Evolutionary conservation across 1,140 invertebrate genomes (phyloP), one percentile per base, ranked within the genome.

Genomic region (Oscheius sp.): DNA sequence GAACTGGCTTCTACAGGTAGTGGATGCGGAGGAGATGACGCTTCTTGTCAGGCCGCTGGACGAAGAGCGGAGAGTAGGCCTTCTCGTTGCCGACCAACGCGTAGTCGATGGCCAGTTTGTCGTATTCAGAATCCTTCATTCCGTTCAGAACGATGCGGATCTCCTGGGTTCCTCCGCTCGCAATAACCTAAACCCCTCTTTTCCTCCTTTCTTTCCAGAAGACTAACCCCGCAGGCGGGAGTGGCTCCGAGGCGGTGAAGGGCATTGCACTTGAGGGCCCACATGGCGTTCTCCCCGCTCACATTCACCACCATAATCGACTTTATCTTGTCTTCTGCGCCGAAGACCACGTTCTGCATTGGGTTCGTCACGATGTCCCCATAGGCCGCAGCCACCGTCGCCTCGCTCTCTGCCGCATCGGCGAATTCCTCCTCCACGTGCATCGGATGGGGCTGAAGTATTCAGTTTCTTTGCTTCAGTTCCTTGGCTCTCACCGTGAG

Each of bases 51-150:
- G 49, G 7, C 23, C 49, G 7, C 15, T 23, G 7, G 7, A 23
- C 23, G 49, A 55, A 55, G 49, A 4, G 4, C 49, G 49, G 49
- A 23, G 15, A 7, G 23, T 55, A 55, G 49, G 7, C 49, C 7
- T 4, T 7, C 15, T 55, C 7, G 15, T 7, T 7, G 7, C 28
- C 49, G 49, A 55, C 49, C 7, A 55, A 26, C 7, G 49, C 49
- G 23, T 55, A 55, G 23, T 55, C 49, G 49, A 55, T 55, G 49
- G 49, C 49, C 49, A 55, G 49, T 26, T 55, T 55, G 49, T 55
- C 49, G 7, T 26, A 7, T 15, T 55, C 7, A 7, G 7, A 15
- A 26, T 13, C 23, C 4, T 26, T 23, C 49, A 13, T 26, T 7
- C 7, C 49, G 15, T 13, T 15, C 7, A 20, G 28, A 4, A 7